phyloP scores from a whole-genome alignment of 2,797 vertebrate species.

The Loris lydekkerianus region DNA sequence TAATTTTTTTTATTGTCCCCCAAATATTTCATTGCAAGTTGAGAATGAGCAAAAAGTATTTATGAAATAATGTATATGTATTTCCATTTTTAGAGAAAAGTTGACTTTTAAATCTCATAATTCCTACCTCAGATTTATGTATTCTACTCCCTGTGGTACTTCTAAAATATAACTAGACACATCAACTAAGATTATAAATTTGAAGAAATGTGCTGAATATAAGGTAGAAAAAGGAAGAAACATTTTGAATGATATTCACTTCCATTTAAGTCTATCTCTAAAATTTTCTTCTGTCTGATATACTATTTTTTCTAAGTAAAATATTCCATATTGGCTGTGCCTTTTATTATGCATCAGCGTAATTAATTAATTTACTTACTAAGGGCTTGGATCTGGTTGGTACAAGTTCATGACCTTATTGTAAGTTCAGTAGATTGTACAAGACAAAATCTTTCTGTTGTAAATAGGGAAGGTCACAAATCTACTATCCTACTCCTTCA shows the following conservation, averaged over 20 bases:
- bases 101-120: background rate
- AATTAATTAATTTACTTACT: conserved; percentile 16
- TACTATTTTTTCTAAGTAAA: background rate
- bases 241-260: background rate
- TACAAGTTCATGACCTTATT: background rate
- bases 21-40: background rate
- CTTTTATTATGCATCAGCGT: conserved; percentile 42
- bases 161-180: background rate
- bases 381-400: background rate
- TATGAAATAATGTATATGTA: background rate
- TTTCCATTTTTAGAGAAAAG: background rate
- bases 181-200: background rate
- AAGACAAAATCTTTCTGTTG: conserved; percentile 28
- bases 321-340: background rate
- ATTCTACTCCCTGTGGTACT: background rate
- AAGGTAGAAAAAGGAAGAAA: background rate
- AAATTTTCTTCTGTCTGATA: background rate
- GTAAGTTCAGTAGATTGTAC: background rate
- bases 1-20: background rate
- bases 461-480: conserved; percentile 56
- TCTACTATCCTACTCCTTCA: background rate
- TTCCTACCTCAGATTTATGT: background rate
- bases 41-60: background rate
- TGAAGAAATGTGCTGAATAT: background rate
- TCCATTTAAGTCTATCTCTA: conserved; percentile 23